Conservation (phyloP, 2,113 vertebrate species). For the Semnornis frantzii region DNA sequence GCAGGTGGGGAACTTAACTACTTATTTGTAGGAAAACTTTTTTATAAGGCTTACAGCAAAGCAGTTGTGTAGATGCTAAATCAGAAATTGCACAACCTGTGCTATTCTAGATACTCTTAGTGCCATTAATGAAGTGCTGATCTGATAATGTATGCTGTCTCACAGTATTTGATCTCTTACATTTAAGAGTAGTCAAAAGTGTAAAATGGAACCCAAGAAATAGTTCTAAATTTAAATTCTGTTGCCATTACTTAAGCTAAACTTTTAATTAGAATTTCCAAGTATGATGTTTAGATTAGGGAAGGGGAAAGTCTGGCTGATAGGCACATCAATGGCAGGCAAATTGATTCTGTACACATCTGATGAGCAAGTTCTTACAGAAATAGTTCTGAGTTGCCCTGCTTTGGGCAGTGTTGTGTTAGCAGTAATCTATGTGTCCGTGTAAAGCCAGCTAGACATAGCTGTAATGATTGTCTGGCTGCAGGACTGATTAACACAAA, state of each 20-base stretch:
- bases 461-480: not conserved
- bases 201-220: not conserved
- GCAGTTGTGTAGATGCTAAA: not conserved
- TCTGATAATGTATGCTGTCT: not conserved
- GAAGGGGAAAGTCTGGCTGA: not conserved
- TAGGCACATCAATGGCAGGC: not conserved
- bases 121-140: not conserved
- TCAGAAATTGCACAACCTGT: not conserved
- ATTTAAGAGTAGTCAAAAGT: not conserved
- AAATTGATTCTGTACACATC: not conserved
- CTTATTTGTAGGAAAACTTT: not conserved
- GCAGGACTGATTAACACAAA: not conserved
- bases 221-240: not conserved
- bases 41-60: not conserved
- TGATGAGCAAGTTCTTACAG: not conserved
- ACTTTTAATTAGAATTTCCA: not conserved
- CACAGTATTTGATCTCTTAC: not conserved
- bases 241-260: not conserved
- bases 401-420: not conserved
- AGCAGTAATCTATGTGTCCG: rapidly evolving
- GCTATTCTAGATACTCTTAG: not conserved
- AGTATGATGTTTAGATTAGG: not conserved
- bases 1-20: not conserved
- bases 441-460: not conserved
- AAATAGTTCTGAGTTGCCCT: not conserved